A percentile compares a stretch with the other conserved stretches of the same genome.
Evolutionary conservation across 2,888 invertebrate species (phyloP).

Genomic region (Glaucopsyche alexis): DNA sequence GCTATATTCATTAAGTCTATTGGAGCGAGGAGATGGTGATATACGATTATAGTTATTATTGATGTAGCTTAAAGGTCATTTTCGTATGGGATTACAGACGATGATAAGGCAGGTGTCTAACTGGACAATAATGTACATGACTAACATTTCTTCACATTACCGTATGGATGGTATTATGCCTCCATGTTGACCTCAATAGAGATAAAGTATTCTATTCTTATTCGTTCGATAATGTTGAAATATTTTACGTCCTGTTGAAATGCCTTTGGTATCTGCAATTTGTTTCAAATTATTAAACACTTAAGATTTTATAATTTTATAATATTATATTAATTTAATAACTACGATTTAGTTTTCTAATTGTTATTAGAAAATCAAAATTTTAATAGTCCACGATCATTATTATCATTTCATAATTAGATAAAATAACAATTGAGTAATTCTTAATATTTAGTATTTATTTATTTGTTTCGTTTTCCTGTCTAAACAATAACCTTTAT

Average conservation of each 20-base stretch:
- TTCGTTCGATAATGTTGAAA: neutral
- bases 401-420: neutral
- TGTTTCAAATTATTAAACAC: too few species aligned
- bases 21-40: slow-evolving; percentile 28
- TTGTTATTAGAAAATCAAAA: neutral
- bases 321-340: too few species aligned
- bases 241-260: too few species aligned
- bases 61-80: slow-evolving; percentile 5
- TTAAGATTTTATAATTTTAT: too few species aligned
- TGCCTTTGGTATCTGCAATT: too few species aligned
- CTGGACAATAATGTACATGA: slow-evolving; percentile 29
- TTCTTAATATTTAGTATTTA: neutral
- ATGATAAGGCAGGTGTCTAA: slow-evolving; percentile 24
- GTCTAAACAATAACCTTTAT: neutral
- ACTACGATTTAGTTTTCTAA: too few species aligned
- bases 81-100: neutral
- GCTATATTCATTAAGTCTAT: slow-evolving; percentile 28
- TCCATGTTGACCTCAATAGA: slow-evolving; percentile 7
- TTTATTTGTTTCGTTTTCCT: neutral
- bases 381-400: neutral
- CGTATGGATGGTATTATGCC: slow-evolving; percentile 20
- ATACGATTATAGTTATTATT: slow-evolving; percentile 22
- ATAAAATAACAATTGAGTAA: neutral
- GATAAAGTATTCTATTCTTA: neutral
- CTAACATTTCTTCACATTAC: slow-evolving; percentile 26